Conservation (phyloP, 2,888 invertebrate genomes). For the Neocrepidodera transversa region DNA sequence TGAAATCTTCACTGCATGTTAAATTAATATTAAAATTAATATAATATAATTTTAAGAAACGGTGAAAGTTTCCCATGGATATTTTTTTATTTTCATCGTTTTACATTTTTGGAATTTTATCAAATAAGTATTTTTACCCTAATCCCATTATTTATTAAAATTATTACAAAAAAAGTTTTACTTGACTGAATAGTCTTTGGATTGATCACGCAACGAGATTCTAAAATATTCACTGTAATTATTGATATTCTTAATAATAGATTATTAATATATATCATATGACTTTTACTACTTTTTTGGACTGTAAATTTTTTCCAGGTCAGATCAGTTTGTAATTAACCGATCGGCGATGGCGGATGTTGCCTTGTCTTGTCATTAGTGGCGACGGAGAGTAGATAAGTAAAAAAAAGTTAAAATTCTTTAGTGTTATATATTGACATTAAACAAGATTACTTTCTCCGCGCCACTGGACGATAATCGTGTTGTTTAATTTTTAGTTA, state of each 20-base stretch:
- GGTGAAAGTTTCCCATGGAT: constrained; percentile 8
- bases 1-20: background rate
- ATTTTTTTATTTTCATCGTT: constrained; percentile 6
- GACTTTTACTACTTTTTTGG: constrained; percentile 7
- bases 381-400: constrained; percentile 8
- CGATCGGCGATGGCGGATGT: constrained; percentile 4
- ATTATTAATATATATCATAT: background rate
- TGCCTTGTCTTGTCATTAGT: constrained; percentile 14
- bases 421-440: background rate
- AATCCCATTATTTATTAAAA: no score
- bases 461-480: constrained; percentile 6
- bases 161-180: no score
- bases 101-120: background rate
- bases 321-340: constrained; percentile 7
- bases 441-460: constrained; percentile 5
- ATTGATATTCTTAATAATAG: constrained; percentile 6
- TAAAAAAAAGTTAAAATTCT: constrained; percentile 11
- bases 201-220: no score
- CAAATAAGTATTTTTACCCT: no score
- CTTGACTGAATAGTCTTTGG: no score
- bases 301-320: no score
- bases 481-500: no score
- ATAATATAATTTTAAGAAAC: background rate
- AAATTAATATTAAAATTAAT: background rate
- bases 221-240: no score